Evolutionary conservation across 1,140 invertebrate genomes (phyloP), one percentile per base, ranked within the genome.

Genomic region (Procambarus clarkii): DNA sequence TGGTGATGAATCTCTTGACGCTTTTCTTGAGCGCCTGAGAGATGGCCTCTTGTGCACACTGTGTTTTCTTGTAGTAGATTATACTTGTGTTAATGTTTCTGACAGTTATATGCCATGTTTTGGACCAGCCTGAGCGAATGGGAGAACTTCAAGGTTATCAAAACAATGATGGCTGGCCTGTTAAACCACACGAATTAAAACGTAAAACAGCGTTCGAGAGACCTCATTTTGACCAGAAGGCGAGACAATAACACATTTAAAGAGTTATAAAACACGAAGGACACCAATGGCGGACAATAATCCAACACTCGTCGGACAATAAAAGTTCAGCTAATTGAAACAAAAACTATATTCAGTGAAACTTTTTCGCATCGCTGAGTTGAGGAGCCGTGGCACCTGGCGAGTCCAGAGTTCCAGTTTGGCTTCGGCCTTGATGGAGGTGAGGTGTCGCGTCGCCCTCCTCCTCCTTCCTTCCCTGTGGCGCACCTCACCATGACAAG

Each of bases 311-410:
- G 34, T 34, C 34, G 34, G 34, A 34, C 34, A 34, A 34, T 34
- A 34, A 34, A 58, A 58, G 0, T 58, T 58, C 7, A 58, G 54
- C 54, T 58, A 58, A 58, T 58, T 58, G 24, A 79, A 50, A 7
- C 46, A 79, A 50, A 46, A 50, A n/a, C 78, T 44, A 79, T n/a
- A 50, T 46, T 24, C 18, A 50, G 78, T 79, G 78, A 50, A 79
- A 79, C 45, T 69, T 18, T 44, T 44, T 34, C 34, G 34, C 34
- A 1, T 44, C 44, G 45, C 44, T 44, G 5, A 15, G 45, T 24
- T 13, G 45, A 45, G 11, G 78, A 48, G 45, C 78, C 78, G 44
- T 79, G 78, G 78, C 78, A 79, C 78, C 78, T 79, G 44, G 78
- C 46, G 21, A 79, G 78, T 79, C 48, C 45, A 44, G 11, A 79